Evolutionary conservation across 1,140 invertebrate genomes (phyloP).

Genomic region (Hycleus cichorii): DNA sequence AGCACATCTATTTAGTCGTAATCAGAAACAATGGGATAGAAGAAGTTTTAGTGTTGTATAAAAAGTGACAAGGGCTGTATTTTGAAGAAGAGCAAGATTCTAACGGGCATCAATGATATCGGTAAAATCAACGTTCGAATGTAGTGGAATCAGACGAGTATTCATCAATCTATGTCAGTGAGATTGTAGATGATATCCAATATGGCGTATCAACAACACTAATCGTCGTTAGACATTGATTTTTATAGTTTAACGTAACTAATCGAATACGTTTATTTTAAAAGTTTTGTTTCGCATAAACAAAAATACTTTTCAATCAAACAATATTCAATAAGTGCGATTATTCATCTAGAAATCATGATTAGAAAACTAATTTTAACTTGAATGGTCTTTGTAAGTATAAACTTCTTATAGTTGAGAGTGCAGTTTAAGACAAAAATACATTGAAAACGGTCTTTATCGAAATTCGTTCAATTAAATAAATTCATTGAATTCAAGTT

Average conservation of each 20-base stretch:
- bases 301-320: no score
- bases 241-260: conserved; percentile 26
- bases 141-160: conserved; percentile 25
- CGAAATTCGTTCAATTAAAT: no score
- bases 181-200: conserved; percentile 33
- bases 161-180: conserved; percentile 34
- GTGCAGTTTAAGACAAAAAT: no score
- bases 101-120: conserved; percentile 7
- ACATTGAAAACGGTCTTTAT: no score
- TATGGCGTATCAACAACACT: conserved; percentile 33
- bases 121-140: conserved; percentile 18
- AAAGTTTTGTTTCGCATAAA: no score
- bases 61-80: conserved; percentile 14
- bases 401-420: no score
- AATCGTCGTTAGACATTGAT: conserved; percentile 36
- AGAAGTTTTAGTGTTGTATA: conserved; percentile 10
- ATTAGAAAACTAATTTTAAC: no score
- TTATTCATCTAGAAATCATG: no score
- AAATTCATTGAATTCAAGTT: no score
- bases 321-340: no score
- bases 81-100: conserved; percentile 14
- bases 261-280: conserved; percentile 12
- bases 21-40: conserved; percentile 12
- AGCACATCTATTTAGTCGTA: background rate
- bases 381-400: no score